These are phyloP conservation scores for Cherax destructor DNA, from an alignment of 1,140 invertebrate species.

Conservation along the genomic window DNA sequence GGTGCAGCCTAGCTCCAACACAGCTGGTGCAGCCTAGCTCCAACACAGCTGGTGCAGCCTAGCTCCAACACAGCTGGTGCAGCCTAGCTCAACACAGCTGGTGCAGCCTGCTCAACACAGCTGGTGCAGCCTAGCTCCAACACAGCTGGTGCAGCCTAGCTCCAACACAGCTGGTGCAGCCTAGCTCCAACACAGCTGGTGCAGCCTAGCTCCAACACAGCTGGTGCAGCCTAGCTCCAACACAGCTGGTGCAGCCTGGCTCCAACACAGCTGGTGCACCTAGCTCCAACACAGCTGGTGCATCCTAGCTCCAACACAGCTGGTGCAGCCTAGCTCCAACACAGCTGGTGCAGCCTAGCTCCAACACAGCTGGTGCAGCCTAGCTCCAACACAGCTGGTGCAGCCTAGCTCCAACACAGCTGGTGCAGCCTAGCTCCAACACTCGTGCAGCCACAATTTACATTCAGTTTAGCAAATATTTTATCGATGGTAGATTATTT, in stretches of 20 bases:
- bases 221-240: not conserved
- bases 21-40: too few species aligned
- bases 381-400: too few species aligned
- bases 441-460: not conserved
- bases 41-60: too few species aligned
- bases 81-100: too few species aligned
- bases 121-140: not conserved
- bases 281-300: not conserved
- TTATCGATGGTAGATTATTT: too few species aligned
- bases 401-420: too few species aligned
- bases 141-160: not conserved
- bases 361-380: not conserved
- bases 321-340: not conserved
- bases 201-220: not conserved
- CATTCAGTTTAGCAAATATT: not conserved
- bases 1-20: too few species aligned
- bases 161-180: not conserved
- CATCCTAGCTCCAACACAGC: not conserved
- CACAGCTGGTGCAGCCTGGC: not conserved
- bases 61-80: too few species aligned
- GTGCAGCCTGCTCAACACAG: not conserved
- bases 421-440: too few species aligned
- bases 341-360: not conserved
- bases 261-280: not conserved
- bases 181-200: not conserved